Percentiles rank a stretch among this genome's conserved stretches.
phyloP scores from a whole-genome alignment of 2,797 vertebrate genomes.

The Hafferia zeledoni region DNA sequence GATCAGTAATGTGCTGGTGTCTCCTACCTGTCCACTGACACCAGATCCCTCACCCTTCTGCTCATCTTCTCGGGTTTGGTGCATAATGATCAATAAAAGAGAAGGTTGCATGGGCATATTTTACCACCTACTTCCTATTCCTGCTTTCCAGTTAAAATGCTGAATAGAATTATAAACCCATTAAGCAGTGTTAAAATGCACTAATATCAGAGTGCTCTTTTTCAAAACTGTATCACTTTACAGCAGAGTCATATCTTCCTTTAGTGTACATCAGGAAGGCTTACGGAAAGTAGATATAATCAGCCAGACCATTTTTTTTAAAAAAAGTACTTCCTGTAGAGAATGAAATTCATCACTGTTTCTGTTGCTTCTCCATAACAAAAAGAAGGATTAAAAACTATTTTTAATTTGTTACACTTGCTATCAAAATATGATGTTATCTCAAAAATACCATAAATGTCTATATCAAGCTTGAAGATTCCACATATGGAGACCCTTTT shows the following conservation, averaged over 20 bases:
- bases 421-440: neutral
- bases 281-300: slow-evolving; percentile 6
- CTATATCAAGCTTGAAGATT: neutral
- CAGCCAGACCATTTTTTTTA: neutral
- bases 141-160: slow-evolving; percentile 66
- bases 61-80: slow-evolving; percentile 15
- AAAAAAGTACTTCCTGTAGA: neutral
- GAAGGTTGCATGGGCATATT: slow-evolving; percentile 6
- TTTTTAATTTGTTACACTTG: neutral
- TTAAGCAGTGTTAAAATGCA: slow-evolving; percentile 67
- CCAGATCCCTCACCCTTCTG: neutral
- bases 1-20: neutral
- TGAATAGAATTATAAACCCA: slow-evolving; percentile 74
- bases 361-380: neutral
- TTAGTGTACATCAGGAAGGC: neutral
- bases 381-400: neutral
- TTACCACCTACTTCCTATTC: slow-evolving; percentile 54
- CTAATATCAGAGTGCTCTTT: neutral
- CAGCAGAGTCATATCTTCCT: neutral
- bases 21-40: neutral
- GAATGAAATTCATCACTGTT: neutral
- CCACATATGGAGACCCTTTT: fast-evolving
- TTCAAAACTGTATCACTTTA: slow-evolving; percentile 31
- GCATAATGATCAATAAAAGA: slow-evolving; percentile 47
- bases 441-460: neutral